Percentiles rank a stretch among this genome's conserved stretches.
Conservation (phyloP, 1,140 invertebrate genomes). For the Maniola jurtina region DNA sequence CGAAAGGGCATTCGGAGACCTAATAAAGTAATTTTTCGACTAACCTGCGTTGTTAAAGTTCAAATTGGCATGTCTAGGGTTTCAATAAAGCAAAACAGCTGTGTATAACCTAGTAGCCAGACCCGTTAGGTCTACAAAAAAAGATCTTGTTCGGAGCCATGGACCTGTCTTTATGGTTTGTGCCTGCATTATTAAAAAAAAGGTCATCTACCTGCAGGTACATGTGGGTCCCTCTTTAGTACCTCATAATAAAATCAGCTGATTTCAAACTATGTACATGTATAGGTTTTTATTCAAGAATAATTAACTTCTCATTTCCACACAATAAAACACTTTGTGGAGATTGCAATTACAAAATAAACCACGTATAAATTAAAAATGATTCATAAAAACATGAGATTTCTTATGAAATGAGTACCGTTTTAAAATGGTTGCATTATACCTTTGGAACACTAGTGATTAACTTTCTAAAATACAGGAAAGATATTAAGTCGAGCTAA, state of each 20-base stretch:
- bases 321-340: not conserved
- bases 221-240: not conserved
- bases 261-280: constrained; percentile 4
- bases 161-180: constrained; percentile 14
- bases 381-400: not conserved
- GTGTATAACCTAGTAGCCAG: constrained; percentile 24
- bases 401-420: constrained; percentile 6
- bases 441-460: constrained; percentile 25
- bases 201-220: constrained; percentile 15
- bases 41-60: constrained; percentile 6
- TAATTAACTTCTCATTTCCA: not conserved
- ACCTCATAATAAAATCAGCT: constrained; percentile 21
- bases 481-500: constrained; percentile 21
- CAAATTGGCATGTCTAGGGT: constrained; percentile 18
- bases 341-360: constrained; percentile 2
- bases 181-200: constrained; percentile 20
- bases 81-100: constrained; percentile 26
- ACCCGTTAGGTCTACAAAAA: constrained; percentile 30
- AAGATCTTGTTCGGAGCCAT: constrained; percentile 11
- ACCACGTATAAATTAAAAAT: constrained; percentile 6
- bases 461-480: constrained; percentile 52
- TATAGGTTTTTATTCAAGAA: too few species aligned
- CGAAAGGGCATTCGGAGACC: not conserved
- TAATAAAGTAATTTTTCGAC: constrained; percentile 10
- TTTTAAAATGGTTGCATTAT: constrained; percentile 43